Evolutionary conservation across 2,888 invertebrate genomes (phyloP), one percentile per base, ranked within the genome.

Genomic region (Trissolcus japonicus): DNA sequence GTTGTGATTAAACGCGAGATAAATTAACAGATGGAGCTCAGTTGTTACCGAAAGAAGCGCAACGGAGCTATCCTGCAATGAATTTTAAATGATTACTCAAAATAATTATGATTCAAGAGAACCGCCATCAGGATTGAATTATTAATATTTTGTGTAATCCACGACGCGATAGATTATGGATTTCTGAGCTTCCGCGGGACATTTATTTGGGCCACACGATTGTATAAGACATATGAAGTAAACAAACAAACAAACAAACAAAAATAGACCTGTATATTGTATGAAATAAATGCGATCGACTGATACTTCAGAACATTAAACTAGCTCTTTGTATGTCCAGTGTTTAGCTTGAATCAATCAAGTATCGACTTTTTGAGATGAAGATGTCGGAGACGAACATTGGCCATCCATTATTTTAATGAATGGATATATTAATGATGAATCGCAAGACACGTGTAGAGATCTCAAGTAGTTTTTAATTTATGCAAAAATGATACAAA

Each of bases 391-490:
- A 53, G 17, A 17, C 51, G 21, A 53, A 19, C 4, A 21, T 53
- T 46, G 46, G 14, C 16, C n/a, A 46, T 46, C 46, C 46, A 46
- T 16, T 46, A 46, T 46, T 46, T 46, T 46, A 46, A 14, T 46
- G 11, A 46, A 35, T n/a, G 46, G 16, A 46, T 46, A 46, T 14
- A 43, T 43, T 43, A 43, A 3, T n/a, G 43, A 43, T 16, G 46
- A 46, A 59, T 72, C 41, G 60, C 59, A 72, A 46, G 63, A 63
- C 53, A 66, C 41, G 53, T 55, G 55, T 66, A 73, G 65, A 55
- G 66, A 73, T 73, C 60, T 66, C 65, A 60, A 66, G 60, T 73
- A 73, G 65, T 73, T 66, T 60, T 66, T 63, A 50, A 66, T 73
- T 60, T 73, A 48, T 66, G 65, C 59, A 57, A 59, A 25, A 72